These are phyloP conservation scores for Clarias pachynema DNA, from an alignment of 2,797 vertebrate species.

Conservation along the genomic window DNA sequence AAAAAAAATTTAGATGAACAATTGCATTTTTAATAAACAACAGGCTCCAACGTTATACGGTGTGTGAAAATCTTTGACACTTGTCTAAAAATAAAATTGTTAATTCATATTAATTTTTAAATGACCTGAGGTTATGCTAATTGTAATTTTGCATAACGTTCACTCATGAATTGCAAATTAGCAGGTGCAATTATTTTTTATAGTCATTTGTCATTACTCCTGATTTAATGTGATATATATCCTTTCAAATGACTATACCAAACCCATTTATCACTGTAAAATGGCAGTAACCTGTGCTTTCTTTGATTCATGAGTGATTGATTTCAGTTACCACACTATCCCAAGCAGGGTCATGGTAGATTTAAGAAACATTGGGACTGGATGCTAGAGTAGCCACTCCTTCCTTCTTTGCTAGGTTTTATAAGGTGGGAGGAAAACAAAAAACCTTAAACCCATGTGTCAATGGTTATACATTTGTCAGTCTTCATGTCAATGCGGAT, in stretches of 20 bases:
- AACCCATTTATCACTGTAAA: slow-evolving; percentile 72
- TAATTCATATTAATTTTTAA: no score
- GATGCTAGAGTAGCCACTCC: background rate
- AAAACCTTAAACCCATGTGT: background rate
- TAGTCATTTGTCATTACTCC: slow-evolving; percentile 76
- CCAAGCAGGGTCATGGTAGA: background rate
- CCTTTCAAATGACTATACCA: slow-evolving; percentile 76
- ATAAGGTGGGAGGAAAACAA: background rate
- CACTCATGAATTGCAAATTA: slow-evolving; percentile 43
- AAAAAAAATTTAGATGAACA: slow-evolving; percentile 66
- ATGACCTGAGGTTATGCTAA: background rate
- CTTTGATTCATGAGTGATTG: slow-evolving; percentile 40
- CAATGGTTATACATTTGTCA: background rate
- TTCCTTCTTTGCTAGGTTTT: background rate
- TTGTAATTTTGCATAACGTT: slow-evolving; percentile 15
- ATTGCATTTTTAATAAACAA: slow-evolving; percentile 32
- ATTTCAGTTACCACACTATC: background rate
- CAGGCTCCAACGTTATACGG: slow-evolving; percentile 14
- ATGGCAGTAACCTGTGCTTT: slow-evolving; percentile 55
- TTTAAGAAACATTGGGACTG: background rate
- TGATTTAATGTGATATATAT: slow-evolving; percentile 79
- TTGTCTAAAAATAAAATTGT: slow-evolving; percentile 18
- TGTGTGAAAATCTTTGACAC: slow-evolving; percentile 26
- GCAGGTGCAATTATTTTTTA: slow-evolving; percentile 51
- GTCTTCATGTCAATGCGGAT: slow-evolving; percentile 53